phyloP scores from a whole-genome alignment of 2,888 invertebrate genomes.

The Spodoptera exigua region DNA sequence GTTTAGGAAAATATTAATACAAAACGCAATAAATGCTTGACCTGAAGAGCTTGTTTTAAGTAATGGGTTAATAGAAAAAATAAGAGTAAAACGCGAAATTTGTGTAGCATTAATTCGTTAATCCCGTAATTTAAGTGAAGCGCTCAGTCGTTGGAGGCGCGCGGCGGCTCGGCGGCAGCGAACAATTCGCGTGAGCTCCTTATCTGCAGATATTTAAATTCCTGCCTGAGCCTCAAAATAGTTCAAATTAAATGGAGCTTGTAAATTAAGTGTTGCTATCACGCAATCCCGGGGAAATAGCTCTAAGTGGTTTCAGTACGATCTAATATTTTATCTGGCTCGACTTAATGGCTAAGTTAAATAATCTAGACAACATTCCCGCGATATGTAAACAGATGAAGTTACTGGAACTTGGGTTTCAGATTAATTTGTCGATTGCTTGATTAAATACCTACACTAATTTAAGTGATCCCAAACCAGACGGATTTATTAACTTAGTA shows the following conservation, averaged over 20 bases:
- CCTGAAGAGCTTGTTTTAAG: not conserved
- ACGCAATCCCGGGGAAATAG: constrained; percentile 86
- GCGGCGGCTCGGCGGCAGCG: constrained; percentile 22
- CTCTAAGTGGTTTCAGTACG: constrained; percentile 83
- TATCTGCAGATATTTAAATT: constrained; percentile 86
- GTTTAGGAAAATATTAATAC: too few species aligned
- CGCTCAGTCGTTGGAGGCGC: constrained; percentile 61
- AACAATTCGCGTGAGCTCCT: constrained; percentile 85
- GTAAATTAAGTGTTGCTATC: constrained; percentile 89
- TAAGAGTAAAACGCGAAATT: constrained; percentile 62
- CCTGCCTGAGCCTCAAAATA: constrained; percentile 81
- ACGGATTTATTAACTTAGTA: constrained; percentile 30
- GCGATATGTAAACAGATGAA: constrained; percentile 38
- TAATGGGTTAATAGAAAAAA: constrained; percentile 23
- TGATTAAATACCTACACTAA: constrained; percentile 40
- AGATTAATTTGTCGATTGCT: constrained; percentile 39
- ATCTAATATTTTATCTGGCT: constrained; percentile 79
- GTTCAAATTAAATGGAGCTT: constrained; percentile 85
- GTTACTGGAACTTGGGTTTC: constrained; percentile 25
- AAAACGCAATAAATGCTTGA: not conserved
- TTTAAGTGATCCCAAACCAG: constrained; percentile 27
- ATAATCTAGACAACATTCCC: constrained; percentile 50
- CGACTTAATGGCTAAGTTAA: constrained; percentile 58
- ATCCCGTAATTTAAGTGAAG: constrained; percentile 78
- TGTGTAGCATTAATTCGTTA: constrained; percentile 75